These are phyloP conservation scores for Nerophis lumbriciformis DNA, from an alignment of 2,113 vertebrate species.

Conservation along the genomic window DNA sequence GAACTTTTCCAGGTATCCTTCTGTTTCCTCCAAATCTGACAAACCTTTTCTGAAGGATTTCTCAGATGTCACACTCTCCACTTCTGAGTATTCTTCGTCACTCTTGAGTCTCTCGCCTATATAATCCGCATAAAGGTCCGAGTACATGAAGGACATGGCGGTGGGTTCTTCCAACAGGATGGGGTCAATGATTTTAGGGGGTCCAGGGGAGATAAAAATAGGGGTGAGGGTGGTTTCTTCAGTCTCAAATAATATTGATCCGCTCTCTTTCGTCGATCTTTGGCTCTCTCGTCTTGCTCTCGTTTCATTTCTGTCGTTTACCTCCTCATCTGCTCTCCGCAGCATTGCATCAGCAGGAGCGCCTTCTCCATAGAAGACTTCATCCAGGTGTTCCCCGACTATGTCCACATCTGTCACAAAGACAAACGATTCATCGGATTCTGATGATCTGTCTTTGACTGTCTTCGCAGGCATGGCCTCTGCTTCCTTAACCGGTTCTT, in stretches of 20 bases:
- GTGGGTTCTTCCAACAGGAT: constrained; percentile 85
- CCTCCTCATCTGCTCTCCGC: constrained; percentile 39
- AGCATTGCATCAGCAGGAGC: constrained; percentile 36
- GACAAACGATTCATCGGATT: constrained; percentile 61
- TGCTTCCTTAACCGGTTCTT: constrained; percentile 6
- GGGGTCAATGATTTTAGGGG: constrained; percentile 78
- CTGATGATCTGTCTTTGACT: constrained; percentile 26
- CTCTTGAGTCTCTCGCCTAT: constrained; percentile 73
- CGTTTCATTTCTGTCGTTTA: constrained; percentile 17
- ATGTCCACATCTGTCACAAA: constrained; percentile 79
- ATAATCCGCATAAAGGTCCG: constrained; percentile 86
- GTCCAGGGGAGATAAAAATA: constrained; percentile 77
- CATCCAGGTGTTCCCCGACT: constrained; percentile 77
- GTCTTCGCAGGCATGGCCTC: constrained; percentile 40
- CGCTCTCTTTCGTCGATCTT: constrained; percentile 64
- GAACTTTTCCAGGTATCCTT: constrained; percentile 89
- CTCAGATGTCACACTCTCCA: constrained; percentile 78
- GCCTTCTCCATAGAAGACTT: constrained; percentile 80
- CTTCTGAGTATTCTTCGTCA: constrained; percentile 77
- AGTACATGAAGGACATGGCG: constrained; percentile 86
- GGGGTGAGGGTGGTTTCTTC: constrained; percentile 81
- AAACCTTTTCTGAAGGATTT: constrained; percentile 74
- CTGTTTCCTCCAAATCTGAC: constrained; percentile 83
- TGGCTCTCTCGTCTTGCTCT: constrained; percentile 60
- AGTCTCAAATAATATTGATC: constrained; percentile 76